phyloP scores from a whole-genome alignment of 2,888 invertebrate genomes.

The Cantharis lateralis region DNA sequence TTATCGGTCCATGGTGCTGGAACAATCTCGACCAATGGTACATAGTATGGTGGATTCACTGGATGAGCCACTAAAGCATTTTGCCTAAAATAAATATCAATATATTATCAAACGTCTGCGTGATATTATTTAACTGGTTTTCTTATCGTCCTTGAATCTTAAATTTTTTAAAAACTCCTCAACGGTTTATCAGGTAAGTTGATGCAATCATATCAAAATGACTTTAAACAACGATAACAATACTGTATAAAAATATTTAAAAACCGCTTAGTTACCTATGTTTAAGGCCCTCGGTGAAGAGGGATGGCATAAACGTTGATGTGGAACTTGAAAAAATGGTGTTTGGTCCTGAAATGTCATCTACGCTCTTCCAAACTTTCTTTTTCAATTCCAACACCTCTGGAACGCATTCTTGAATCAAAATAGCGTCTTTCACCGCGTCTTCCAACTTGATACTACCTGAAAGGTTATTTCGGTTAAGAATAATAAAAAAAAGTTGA shows the following conservation, averaged over 20 bases:
- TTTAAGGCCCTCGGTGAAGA: constrained; percentile 79
- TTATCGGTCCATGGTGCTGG: constrained; percentile 92
- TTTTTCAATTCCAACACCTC: constrained; percentile 85
- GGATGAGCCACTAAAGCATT: constrained; percentile 89
- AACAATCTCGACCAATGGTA: constrained; percentile 91
- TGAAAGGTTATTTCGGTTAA: constrained; percentile 45
- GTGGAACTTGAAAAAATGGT: constrained; percentile 92
- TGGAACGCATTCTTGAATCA: constrained; percentile 93
- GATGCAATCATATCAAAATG: not conserved
- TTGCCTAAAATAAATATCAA: constrained; percentile 36
- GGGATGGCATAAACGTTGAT: constrained; percentile 88
- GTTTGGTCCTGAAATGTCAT: constrained; percentile 73
- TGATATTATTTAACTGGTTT: too few species aligned
- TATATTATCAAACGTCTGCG: too few species aligned
- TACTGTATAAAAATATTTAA: not conserved
- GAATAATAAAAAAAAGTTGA: not conserved
- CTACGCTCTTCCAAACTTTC: constrained; percentile 77
- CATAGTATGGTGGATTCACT: constrained; percentile 96
- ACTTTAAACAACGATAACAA: not conserved
- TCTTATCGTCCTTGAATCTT: too few species aligned
- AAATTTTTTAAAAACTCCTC: too few species aligned
- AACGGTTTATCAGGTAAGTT: not conserved
- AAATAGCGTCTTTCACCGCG: constrained; percentile 74
- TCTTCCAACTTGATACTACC: constrained; percentile 71
- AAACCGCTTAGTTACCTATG: constrained; percentile 58